These are phyloP conservation scores for Trichopria drosophilae DNA, from an alignment of 2,888 invertebrate genomes.

Conservation along the genomic window DNA sequence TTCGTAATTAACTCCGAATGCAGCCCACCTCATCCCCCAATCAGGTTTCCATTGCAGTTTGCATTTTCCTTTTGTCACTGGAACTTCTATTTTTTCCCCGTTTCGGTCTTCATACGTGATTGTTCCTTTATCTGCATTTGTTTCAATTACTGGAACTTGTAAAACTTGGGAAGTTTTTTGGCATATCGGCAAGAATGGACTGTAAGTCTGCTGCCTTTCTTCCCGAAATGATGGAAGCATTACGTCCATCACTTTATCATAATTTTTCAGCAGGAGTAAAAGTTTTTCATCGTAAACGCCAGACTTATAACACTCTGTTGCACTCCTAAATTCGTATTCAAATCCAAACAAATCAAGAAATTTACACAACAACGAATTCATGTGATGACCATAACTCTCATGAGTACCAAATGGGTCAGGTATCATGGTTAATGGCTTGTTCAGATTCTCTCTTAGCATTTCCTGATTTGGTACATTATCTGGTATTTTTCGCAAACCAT, in stretches of 20 bases:
- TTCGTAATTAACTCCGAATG: constrained; percentile 22
- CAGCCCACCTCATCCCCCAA: constrained; percentile 26
- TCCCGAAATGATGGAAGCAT: constrained; percentile 21
- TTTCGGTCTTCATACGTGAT: constrained; percentile 18
- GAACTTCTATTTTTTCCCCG: constrained; percentile 14
- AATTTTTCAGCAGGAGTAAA: constrained; percentile 10
- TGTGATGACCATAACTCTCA: constrained; percentile 16
- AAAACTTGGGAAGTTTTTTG: constrained; percentile 17
- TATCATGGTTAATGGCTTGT: constrained; percentile 15
- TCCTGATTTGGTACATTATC: constrained; percentile 18
- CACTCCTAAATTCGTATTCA: constrained; percentile 21
- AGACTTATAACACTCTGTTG: constrained; percentile 22
- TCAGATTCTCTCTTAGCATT: constrained; percentile 8
- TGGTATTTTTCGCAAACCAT: constrained; percentile 21
- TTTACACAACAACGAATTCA: constrained; percentile 13
- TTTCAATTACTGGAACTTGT: constrained; percentile 20
- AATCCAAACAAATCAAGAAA: constrained; percentile 18
- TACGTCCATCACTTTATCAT: constrained; percentile 21
- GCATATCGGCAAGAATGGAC: constrained; percentile 23
- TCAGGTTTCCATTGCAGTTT: constrained; percentile 27
- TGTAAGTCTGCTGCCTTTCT: constrained; percentile 20
- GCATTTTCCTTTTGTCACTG: constrained; percentile 19
- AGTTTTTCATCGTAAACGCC: constrained; percentile 18
- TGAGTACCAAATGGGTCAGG: constrained; percentile 20
- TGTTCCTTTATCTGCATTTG: constrained; percentile 14